Conservation (phyloP, 1,140 invertebrate species). For the Musca vetustissima region DNA sequence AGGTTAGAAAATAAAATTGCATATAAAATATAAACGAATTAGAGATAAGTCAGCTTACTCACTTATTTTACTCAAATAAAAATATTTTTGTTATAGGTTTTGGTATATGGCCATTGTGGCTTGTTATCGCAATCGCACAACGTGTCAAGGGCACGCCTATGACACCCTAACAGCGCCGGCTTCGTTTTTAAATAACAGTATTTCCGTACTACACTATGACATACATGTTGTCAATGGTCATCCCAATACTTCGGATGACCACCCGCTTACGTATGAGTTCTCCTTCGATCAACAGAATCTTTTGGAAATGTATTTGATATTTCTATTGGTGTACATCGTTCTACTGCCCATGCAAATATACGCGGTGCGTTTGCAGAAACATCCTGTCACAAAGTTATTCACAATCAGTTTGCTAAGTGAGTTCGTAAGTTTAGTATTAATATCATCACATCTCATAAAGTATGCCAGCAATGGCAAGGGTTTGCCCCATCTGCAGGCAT, state of each 20-base stretch:
- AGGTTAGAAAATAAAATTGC: too few relatives aligned
- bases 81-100: conserved; percentile 66
- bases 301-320: conserved; percentile 87
- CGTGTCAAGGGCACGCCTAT: conserved; percentile 82
- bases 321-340: conserved; percentile 85
- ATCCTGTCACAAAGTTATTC: conserved; percentile 89
- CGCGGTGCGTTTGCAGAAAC: conserved; percentile 81
- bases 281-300: conserved; percentile 95
- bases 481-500: conserved; percentile 74
- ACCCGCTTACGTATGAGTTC: conserved; percentile 91
- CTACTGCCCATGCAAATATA: conserved; percentile 87
- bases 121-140: conserved; percentile 78
- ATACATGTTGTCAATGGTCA: conserved; percentile 96
- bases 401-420: conserved; percentile 84
- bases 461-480: conserved; percentile 90
- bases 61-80: neutral
- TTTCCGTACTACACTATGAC: conserved; percentile 67
- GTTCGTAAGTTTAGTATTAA: conserved; percentile 80
- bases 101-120: conserved; percentile 95
- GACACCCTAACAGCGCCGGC: conserved; percentile 48
- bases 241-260: conserved; percentile 80
- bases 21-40: too few relatives aligned
- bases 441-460: conserved; percentile 84
- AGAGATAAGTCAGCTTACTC: too few relatives aligned
- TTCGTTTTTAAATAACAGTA: conserved; percentile 61